A percentile compares a stretch with the other conserved stretches of the same genome.
These are phyloP conservation scores for Amphibalanus amphitrite DNA, from an alignment of 1,140 invertebrate species.

Conservation along the genomic window DNA sequence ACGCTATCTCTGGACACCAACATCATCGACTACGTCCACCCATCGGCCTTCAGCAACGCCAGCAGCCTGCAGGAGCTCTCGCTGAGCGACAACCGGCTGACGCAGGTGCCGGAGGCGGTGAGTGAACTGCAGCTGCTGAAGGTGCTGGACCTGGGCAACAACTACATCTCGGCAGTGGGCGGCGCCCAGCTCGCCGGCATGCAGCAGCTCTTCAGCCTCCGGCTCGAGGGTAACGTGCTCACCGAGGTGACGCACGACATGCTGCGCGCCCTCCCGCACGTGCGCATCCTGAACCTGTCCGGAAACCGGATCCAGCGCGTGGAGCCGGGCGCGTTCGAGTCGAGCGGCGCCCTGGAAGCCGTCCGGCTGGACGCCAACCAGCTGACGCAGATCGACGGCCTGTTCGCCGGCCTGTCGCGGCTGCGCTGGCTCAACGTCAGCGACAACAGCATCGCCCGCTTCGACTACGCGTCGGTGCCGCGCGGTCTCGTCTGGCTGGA, in stretches of 20 bases:
- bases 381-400: conserved; percentile 59
- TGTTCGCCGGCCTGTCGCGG: conserved; percentile 69
- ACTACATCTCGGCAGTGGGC: conserved; percentile 65
- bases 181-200: no score
- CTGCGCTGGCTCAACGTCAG: conserved; percentile 82
- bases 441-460: conserved; percentile 69
- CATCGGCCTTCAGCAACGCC: conserved; percentile 56
- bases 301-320: conserved; percentile 53
- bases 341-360: conserved; percentile 61
- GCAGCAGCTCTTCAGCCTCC: conserved; percentile 47
- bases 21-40: conserved; percentile 44
- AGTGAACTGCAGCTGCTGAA: conserved; percentile 59
- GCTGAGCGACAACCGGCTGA: conserved; percentile 62
- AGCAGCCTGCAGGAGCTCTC: conserved; percentile 66
- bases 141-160: conserved; percentile 73
- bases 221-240: conserved; percentile 64
- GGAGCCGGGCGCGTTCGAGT: conserved; percentile 53
- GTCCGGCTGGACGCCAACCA: conserved; percentile 71
- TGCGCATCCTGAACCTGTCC: conserved; percentile 75
- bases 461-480: conserved; percentile 81
- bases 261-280: conserved; percentile 32
- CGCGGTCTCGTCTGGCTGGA: conserved; percentile 74
- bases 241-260: conserved; percentile 73
- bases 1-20: conserved; percentile 58
- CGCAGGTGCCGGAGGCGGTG: conserved; percentile 56